Conservation (phyloP, 2,888 invertebrate species). For the Drosophila paranaensis region DNA sequence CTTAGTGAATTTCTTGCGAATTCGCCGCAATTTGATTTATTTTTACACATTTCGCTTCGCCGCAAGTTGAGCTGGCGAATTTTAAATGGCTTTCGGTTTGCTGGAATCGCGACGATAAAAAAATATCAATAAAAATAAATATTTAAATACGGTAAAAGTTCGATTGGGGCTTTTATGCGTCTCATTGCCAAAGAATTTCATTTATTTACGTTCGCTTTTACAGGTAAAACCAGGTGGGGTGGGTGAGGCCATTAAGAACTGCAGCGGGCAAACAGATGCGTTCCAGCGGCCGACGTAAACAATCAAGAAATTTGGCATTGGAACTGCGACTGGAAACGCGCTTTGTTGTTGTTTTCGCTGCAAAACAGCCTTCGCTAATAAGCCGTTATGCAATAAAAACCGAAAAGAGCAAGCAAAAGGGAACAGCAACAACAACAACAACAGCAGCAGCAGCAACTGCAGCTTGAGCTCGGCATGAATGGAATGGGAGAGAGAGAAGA, state of each 20-base stretch:
- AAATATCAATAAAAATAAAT: not conserved
- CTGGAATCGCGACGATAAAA: conserved; percentile 1
- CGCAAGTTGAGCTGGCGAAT: conserved; percentile 40
- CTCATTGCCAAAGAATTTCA: conserved; percentile 22
- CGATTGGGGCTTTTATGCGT: conserved; percentile 16
- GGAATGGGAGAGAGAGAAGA: conserved; percentile 22
- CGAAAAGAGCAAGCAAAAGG: conserved; percentile 16
- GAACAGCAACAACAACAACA: conserved; percentile 20
- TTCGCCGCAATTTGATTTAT: conserved; percentile 42
- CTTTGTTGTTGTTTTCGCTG: conserved; percentile 39
- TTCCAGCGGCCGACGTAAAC: no score
- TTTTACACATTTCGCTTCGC: conserved; percentile 47
- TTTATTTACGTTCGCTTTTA: conserved; percentile 2
- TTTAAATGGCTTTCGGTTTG: conserved; percentile 40
- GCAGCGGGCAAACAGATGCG: conserved; percentile 42
- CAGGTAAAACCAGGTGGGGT: not conserved
- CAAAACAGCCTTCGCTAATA: conserved; percentile 71
- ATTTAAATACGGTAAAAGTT: conserved; percentile 1
- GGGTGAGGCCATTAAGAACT: conserved; percentile 29
- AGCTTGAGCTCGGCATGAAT: conserved; percentile 42
- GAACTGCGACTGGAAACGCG: conserved; percentile 57
- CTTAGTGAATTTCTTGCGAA: conserved; percentile 45
- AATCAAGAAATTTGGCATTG: conserved; percentile 52
- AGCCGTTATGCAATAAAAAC: conserved; percentile 74
- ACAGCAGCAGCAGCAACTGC: conserved; percentile 29